Base-by-base conservation (phyloP, 2,797 vertebrate genomes). In the Mycteria americana region DNA sequence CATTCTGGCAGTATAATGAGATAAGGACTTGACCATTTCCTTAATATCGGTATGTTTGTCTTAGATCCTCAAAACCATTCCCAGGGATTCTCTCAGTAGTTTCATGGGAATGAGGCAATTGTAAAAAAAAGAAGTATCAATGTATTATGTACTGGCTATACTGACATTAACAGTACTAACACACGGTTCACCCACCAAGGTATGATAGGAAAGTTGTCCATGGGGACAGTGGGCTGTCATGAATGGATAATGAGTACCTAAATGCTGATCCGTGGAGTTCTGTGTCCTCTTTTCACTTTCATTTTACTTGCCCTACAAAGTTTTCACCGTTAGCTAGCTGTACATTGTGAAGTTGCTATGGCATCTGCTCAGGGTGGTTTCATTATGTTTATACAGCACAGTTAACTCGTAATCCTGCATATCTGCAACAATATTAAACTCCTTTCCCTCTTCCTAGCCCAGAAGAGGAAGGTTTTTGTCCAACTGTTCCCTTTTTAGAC, bases 11-110 rank as follows among this genome's bases (percentile, higher is more conserved):
- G 45, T 15, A 22, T 85, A 97, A 92, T 28, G 45, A 95, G 79
- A 63, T 68, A 82, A 63, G 46, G 31, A 68, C 25, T 81, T 45
- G 72, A 59, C 37, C 27, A 56, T 69, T 82, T 96, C 51, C 46
- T 64, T 92, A 92, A 85, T 85, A 93, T 35, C 43, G 75, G 83
- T 85, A 76, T 57, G 33, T 60, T 75, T 81, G 53, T 70, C 82
- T 91, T 68, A 69, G 84, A 91, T 35, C 25, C 45, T 95, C 64
- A 41, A 88, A 95, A 92, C 56, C 86, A 88, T 89, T 96, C 93
- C 50, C 53, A 79, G 63, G 19, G 54, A 74, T 75, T 82, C 28
- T 76, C 89, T 93, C 85, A 56, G 16, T 68, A 69, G 30, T 82
- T 91, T 83, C 77, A 48, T 19, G 41, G 70, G 60, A 87, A 83